phyloP scores from a whole-genome alignment of 2,797 vertebrate genomes.

The Tenualosa thibaudeaui region DNA sequence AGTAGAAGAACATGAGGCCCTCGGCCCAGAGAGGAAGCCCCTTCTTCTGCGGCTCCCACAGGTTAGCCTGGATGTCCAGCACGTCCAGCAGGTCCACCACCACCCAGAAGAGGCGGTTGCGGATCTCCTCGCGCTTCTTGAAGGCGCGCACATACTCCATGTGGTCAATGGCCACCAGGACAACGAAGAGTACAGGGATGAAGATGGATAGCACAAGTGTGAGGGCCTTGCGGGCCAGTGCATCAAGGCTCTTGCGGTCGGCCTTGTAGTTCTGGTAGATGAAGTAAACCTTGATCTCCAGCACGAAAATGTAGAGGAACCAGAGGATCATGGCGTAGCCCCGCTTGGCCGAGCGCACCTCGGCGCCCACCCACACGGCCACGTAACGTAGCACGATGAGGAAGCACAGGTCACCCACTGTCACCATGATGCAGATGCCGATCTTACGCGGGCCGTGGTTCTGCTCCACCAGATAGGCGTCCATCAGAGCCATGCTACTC shows the following conservation, averaged over 20 bases:
- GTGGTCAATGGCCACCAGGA: conserved; percentile 79
- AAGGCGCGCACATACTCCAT: conserved; percentile 88
- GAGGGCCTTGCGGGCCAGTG: conserved; percentile 77
- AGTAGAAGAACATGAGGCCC: conserved; percentile 85
- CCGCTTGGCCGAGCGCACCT: conserved; percentile 84
- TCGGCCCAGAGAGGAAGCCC: conserved; percentile 80
- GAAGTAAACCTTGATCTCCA: conserved; percentile 87
- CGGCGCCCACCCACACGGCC: conserved; percentile 86
- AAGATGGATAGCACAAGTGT: conserved; percentile 77
- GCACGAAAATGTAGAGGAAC: conserved; percentile 84
- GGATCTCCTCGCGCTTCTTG: conserved; percentile 84
- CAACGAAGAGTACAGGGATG: conserved; percentile 76
- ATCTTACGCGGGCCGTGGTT: conserved; percentile 81
- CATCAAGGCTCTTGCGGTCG: conserved; percentile 80
- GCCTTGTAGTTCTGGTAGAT: conserved; percentile 89
- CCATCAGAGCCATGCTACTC: conserved; percentile 81
- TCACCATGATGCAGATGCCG: conserved; percentile 82
- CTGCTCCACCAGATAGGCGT: conserved; percentile 82
- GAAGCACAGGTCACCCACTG: conserved; percentile 86
- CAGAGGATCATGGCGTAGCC: conserved; percentile 87
- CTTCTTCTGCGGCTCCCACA: conserved; percentile 85
- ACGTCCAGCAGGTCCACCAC: conserved; percentile 87
- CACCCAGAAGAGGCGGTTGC: conserved; percentile 86
- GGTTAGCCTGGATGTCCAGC: conserved; percentile 86
- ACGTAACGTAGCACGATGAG: conserved; percentile 84